A percentile compares a stretch with the other conserved stretches of the same genome.
Conservation (phyloP, 2,888 invertebrate genomes). For the Pecten maximus region DNA sequence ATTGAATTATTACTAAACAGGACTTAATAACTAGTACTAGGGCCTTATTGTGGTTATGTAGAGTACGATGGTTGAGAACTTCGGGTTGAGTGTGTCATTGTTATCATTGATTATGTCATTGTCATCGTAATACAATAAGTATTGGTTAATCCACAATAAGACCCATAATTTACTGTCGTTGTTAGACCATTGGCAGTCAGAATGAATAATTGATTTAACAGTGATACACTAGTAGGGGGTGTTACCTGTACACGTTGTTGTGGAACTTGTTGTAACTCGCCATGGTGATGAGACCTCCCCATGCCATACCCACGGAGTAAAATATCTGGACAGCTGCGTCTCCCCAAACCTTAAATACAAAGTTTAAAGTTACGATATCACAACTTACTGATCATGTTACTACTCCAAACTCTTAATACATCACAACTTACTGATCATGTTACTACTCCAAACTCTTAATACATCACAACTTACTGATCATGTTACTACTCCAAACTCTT, state of each 20-base stretch:
- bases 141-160: not conserved
- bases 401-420: not conserved
- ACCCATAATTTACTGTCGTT: too few species aligned
- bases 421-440: not conserved
- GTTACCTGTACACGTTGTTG: slow-evolving; percentile 68
- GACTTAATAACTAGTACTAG: too few species aligned
- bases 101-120: not conserved
- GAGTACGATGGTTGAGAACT: too few species aligned
- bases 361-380: not conserved
- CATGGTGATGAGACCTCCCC: slow-evolving; percentile 75
- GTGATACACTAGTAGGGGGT: not conserved
- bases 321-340: slow-evolving; percentile 80
- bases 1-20: too few species aligned
- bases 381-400: not conserved
- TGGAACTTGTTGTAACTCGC: slow-evolving; percentile 76
- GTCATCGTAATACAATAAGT: not conserved
- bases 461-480: too few species aligned
- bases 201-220: not conserved
- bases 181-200: not conserved
- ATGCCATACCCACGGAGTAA: slow-evolving; percentile 78
- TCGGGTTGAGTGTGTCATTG: too few species aligned
- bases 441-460: too few species aligned
- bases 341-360: slow-evolving; percentile 71
- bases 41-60: too few species aligned
- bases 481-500: too few species aligned